Evolutionary conservation across 2,113 vertebrate species (phyloP).

Genomic region (Lasiurus borealis): DNA sequence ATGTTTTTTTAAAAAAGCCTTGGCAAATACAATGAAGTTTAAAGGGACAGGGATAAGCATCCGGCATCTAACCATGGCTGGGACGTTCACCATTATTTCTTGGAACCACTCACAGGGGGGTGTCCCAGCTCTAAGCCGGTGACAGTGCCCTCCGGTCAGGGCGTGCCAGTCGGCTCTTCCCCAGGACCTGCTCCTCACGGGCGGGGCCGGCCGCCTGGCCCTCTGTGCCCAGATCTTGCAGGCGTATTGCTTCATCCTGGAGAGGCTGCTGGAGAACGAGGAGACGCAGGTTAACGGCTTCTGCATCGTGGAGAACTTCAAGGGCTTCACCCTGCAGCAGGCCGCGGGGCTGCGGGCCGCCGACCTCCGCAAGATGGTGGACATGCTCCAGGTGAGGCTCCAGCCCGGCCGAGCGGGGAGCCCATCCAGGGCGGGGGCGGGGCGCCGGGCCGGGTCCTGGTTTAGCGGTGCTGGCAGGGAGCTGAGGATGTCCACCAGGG

Average conservation of each 20-base stretch:
- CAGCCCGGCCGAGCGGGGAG: fast-evolving
- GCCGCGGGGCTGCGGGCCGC: conserved; percentile 95
- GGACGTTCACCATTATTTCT: neutral
- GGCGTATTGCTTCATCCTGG: conserved; percentile 97
- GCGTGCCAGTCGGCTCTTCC: too few species aligned
- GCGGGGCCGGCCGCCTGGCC: neutral
- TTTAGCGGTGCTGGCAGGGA: neutral
- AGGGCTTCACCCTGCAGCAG: conserved; percentile 98
- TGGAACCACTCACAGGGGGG: neutral
- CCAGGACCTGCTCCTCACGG: neutral
- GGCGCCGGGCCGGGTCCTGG: neutral
- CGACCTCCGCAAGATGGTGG: conserved; percentile 99
- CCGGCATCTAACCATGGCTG: neutral
- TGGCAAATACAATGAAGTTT: neutral
- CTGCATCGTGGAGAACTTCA: conserved; percentile 98
- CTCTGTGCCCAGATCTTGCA: conserved; percentile 91
- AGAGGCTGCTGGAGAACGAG: conserved; percentile 96
- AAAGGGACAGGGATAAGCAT: neutral
- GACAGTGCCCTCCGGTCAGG: neutral
- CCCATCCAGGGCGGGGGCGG: too few species aligned
- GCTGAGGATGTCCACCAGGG: neutral
- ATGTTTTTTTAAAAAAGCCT: too few species aligned
- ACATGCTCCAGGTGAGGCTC: conserved; percentile 96
- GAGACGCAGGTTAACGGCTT: conserved; percentile 99
- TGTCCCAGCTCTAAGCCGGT: neutral